phyloP scores from a whole-genome alignment of 2,888 invertebrate species.

The Drosophila melanosoma region DNA sequence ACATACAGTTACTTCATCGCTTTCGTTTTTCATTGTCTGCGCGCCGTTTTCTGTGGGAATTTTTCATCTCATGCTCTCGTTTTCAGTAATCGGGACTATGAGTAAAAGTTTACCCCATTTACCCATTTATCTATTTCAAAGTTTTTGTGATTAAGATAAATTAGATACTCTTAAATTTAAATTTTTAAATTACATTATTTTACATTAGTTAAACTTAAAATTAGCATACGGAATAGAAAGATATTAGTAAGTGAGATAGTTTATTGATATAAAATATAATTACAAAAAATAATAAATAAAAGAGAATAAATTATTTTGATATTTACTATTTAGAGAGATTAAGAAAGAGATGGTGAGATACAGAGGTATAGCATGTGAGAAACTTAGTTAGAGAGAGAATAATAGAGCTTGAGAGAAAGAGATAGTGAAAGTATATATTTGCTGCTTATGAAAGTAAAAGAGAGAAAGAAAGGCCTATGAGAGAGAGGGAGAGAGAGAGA shows the following conservation, averaged over 20 bases:
- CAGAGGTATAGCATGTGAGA: neutral
- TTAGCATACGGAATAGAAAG: neutral
- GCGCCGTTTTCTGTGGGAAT: slow-evolving; percentile 51
- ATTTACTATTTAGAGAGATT: neutral
- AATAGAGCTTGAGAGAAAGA: neutral
- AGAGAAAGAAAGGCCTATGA: neutral
- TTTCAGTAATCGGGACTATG: slow-evolving; percentile 26
- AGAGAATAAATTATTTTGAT: neutral
- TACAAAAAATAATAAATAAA: neutral
- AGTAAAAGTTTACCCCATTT: neutral
- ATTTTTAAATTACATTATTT: slow-evolving; percentile 1
- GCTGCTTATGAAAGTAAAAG: neutral
- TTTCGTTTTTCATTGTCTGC: slow-evolving; percentile 72
- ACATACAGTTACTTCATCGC: slow-evolving; percentile 75
- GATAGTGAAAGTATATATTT: neutral
- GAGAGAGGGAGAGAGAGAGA: neutral
- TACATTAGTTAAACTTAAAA: neutral
- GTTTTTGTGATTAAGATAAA: slow-evolving; percentile 26
- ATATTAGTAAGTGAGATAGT: neutral
- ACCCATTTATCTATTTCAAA: slow-evolving; percentile 5
- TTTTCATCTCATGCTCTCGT: slow-evolving; percentile 31
- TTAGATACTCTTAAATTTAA: slow-evolving; percentile 1
- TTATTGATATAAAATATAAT: neutral
- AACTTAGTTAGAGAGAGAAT: neutral
- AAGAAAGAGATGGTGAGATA: neutral